A percentile compares a stretch with the other conserved stretches of the same genome.
phyloP scores from a whole-genome alignment of 2,113 vertebrate species.

The Tringa solitaria region DNA sequence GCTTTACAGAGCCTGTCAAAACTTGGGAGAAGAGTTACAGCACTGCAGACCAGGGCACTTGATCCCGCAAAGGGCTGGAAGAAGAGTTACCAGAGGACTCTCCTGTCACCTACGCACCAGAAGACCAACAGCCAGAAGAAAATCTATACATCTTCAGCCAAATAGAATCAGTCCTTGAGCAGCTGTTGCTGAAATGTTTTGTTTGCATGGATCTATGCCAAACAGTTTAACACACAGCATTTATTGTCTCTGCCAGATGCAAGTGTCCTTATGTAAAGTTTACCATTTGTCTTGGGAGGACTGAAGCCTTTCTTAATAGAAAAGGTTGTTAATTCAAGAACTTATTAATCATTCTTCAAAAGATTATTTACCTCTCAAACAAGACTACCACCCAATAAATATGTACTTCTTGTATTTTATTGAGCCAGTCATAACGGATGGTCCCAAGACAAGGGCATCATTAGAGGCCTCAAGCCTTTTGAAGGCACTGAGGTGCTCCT shows the following conservation, averaged over 20 bases:
- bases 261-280: not conserved
- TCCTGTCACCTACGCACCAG: not conserved
- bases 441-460: not conserved
- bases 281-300: not conserved
- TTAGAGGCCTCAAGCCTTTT: not conserved
- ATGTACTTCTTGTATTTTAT: not conserved
- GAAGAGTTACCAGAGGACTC: not conserved
- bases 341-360: not conserved
- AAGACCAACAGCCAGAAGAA: not conserved
- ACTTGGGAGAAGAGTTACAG: not conserved
- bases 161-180: not conserved
- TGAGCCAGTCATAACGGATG: not conserved
- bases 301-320: not conserved
- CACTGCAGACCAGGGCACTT: not conserved
- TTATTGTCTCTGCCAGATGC: not conserved
- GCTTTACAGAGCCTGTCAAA: not conserved
- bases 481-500: not conserved
- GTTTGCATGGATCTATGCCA: not conserved
- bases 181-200: not conserved
- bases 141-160: not conserved
- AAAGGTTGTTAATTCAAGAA: not conserved
- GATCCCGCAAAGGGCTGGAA: not conserved
- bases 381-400: not conserved
- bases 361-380: not conserved
- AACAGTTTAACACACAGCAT: not conserved